phyloP scores from a whole-genome alignment of 1,140 invertebrate species.

The Drosophila nigromelanica region DNA sequence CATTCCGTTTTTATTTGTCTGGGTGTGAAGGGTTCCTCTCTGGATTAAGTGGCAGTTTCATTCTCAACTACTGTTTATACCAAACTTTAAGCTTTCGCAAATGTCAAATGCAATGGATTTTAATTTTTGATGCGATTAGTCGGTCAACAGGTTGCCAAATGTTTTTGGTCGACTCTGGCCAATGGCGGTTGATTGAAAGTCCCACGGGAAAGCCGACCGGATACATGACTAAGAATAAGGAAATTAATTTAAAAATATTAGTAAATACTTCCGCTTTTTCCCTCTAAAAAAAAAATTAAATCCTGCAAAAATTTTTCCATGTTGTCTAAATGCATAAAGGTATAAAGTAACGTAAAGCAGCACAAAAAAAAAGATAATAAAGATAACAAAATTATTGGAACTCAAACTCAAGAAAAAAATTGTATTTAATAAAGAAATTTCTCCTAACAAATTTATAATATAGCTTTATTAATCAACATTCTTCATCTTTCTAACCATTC shows the following conservation, averaged over 20 bases:
- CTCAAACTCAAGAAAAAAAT: conserved; percentile 84
- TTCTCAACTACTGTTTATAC: conserved; percentile 8
- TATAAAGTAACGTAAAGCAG: conserved; percentile 83
- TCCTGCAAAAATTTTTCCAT: conserved; percentile 84
- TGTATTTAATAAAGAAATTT: conserved; percentile 87
- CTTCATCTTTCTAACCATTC: conserved; percentile 84
- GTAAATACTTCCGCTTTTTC: conserved; percentile 85
- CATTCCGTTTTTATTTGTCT: neutral
- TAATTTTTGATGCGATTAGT: conserved; percentile 51
- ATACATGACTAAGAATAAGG: no score
- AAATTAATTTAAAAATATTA: conserved; percentile 86
- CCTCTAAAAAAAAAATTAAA: conserved; percentile 72
- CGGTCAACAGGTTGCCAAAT: conserved; percentile 47
- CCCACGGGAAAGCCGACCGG: no score
- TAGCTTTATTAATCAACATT: conserved; percentile 83
- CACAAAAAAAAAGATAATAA: conserved; percentile 84
- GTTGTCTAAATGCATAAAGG: conserved; percentile 86
- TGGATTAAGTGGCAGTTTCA: neutral
- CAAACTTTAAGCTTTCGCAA: conserved; percentile 14
- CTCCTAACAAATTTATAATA: conserved; percentile 85
- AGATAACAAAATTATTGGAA: conserved; percentile 84
- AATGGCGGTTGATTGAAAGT: no score
- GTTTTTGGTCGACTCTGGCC: neutral
- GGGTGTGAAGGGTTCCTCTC: conserved; percentile 14
- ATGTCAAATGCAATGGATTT: conserved; percentile 60